These are phyloP conservation scores for Phrynosoma platyrhinos DNA, from an alignment of 2,113 vertebrate species.

Conservation along the genomic window DNA sequence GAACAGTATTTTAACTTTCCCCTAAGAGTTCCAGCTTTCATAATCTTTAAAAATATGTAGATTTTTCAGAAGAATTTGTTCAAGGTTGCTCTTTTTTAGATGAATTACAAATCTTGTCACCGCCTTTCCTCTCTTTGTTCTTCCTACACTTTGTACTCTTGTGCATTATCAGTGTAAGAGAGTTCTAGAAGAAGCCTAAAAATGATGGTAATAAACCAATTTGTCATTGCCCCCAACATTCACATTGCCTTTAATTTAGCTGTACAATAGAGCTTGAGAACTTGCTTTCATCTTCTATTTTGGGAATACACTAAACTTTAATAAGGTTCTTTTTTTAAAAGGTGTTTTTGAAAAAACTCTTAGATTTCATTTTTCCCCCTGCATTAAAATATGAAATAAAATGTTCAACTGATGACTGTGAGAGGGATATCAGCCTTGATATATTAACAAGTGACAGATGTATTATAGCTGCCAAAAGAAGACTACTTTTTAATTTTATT, in stretches of 20 bases:
- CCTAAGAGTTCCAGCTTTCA: not conserved
- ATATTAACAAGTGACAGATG: constrained; percentile 29
- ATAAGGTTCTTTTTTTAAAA: not conserved
- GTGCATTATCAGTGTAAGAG: not conserved
- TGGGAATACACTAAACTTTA: not conserved
- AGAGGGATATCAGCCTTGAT: not conserved
- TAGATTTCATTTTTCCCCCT: not conserved
- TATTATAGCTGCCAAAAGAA: constrained; percentile 50
- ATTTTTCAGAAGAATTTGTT: not conserved
- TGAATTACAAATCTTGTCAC: not conserved
- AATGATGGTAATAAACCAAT: no score
- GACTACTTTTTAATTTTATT: constrained; percentile 30
- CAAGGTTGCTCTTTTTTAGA: not conserved
- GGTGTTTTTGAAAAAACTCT: not conserved
- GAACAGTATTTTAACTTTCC: not conserved
- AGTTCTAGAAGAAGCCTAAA: no score
- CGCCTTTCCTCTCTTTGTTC: not conserved
- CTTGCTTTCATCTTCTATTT: not conserved
- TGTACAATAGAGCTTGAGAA: not conserved
- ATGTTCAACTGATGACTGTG: not conserved
- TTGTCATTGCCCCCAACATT: no score
- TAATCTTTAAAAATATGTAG: no score
- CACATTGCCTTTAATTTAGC: no score
- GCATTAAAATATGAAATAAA: constrained; percentile 2
- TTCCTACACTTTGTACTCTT: not conserved